Evolutionary conservation across 1,140 invertebrate genomes (phyloP).

Genomic region (Oedothorax gibbosus): DNA sequence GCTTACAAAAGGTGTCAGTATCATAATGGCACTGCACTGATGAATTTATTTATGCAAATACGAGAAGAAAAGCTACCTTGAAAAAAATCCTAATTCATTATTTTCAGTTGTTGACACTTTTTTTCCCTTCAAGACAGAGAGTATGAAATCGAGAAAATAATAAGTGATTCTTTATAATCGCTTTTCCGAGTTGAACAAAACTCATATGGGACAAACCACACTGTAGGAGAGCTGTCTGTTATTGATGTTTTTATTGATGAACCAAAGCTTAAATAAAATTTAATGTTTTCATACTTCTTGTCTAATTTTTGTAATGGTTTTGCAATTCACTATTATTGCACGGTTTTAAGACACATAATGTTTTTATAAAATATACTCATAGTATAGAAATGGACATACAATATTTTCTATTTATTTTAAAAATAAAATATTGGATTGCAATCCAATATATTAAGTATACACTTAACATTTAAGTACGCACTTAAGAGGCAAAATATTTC

Average conservation of each 20-base stretch:
- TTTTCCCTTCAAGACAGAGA: slow-evolving; percentile 20
- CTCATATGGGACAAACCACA: slow-evolving; percentile 45
- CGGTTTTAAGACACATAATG: too few relatives aligned
- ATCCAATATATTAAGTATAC: too few relatives aligned
- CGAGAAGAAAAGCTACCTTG: slow-evolving; percentile 1
- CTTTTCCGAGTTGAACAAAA: slow-evolving; percentile 57
- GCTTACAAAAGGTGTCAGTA: slow-evolving; percentile 6
- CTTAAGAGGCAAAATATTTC: too few relatives aligned
- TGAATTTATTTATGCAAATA: slow-evolving; percentile 22
- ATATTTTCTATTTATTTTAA: too few relatives aligned
- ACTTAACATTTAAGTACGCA: too few relatives aligned
- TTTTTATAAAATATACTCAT: too few relatives aligned
- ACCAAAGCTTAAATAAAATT: slow-evolving; percentile 61
- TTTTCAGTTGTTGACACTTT: slow-evolving; percentile 17
- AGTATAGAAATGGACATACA: too few relatives aligned
- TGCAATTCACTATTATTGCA: too few relatives aligned
- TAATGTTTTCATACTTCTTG: slow-evolving; percentile 55
- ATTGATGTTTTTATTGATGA: slow-evolving; percentile 62
- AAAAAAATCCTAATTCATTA: slow-evolving; percentile 28
- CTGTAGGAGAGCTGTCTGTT: slow-evolving; percentile 60
- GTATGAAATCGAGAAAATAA: slow-evolving; percentile 7
- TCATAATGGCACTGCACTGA: slow-evolving; percentile 30
- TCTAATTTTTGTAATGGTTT: background rate
- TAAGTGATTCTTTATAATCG: slow-evolving; percentile 53
- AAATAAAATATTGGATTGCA: too few relatives aligned